Evolutionary conservation across 2,888 invertebrate genomes (phyloP).

Genomic region (Lamproptera curius): DNA sequence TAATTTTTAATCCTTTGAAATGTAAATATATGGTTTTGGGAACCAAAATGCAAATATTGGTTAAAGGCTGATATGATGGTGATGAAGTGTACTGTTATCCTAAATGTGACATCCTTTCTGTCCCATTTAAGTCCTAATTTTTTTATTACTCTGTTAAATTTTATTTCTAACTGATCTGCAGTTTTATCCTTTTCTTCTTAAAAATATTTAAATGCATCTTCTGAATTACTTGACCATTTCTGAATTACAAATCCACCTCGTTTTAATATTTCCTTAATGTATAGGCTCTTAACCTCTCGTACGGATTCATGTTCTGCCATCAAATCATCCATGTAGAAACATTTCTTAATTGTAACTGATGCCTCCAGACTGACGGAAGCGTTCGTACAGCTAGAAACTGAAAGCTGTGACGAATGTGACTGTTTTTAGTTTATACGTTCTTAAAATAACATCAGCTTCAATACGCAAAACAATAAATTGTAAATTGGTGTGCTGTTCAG

Average conservation of each 20-base stretch:
- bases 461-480: not conserved
- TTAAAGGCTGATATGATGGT: not conserved
- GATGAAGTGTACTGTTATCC: not conserved
- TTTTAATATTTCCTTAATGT: not conserved
- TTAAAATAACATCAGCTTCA: not conserved
- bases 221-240: not conserved
- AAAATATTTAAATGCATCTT: not conserved
- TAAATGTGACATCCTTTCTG: not conserved
- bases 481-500: not conserved
- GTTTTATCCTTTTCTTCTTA: too few species aligned
- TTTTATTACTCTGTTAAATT: not conserved
- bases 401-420: slow-evolving; percentile 2
- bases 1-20: too few species aligned
- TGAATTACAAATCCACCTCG: not conserved
- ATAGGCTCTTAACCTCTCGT: not conserved
- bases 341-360: not conserved
- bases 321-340: slow-evolving; percentile 5
- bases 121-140: not conserved
- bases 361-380: not conserved
- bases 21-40: too few species aligned
- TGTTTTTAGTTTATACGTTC: not conserved
- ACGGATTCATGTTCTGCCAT: not conserved
- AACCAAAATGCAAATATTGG: not conserved
- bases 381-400: slow-evolving; percentile 25
- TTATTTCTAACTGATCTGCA: too few species aligned